Base-by-base conservation (phyloP, 1,140 invertebrate genomes). In the Pachypsylla venusta region DNA sequence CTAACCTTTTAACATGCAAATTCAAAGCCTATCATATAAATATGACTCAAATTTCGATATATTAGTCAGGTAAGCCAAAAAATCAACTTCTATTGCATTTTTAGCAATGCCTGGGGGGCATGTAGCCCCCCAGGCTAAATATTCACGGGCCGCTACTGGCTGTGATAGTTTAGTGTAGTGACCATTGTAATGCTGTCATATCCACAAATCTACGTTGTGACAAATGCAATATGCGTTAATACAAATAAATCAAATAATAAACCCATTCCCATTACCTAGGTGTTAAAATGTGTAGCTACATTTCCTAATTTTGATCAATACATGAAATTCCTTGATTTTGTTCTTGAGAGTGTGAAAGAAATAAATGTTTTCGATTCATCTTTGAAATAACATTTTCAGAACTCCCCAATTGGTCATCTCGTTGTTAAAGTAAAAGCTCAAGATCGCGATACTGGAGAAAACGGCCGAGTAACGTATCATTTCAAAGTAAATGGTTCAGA, bases 401-500 rank as follows among this genome's bases (percentile, higher is more conserved):
- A 88, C 66, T 80, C 84, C 14, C 77, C 81, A 56, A 76, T 80
- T 14, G 83, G 85, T 66, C 83, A 83, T 66, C 68, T 89, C 12
- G 78, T 91, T 60, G 78, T 89, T 62, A 86, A 81, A 2, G 82
- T 92, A 1, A 82, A 84, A 69, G 90, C 89, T 0, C 77, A 77
- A 1, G 89, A 95, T 70, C 79, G 82, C 67, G 86, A 93, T 69
- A 70, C 79, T 2, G 91, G 89, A 1, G 83, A 90, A 60, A 93
- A 93, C 69, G 93, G 92, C 0, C 74, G 80, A 58, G 75, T 94
- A 0, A 83, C 83, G 25, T 93, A 92, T 73, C 85, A 86, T 68
- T 74, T 93, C 27, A 89, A 86, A 72, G 74, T 85, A 5, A 81
- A 81, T 42, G 86, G 87, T 64, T 75, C 80, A 62, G 86, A 89